Base-by-base conservation (phyloP, 2,797 vertebrate genomes). In the Notoglanidium macrostoma region DNA sequence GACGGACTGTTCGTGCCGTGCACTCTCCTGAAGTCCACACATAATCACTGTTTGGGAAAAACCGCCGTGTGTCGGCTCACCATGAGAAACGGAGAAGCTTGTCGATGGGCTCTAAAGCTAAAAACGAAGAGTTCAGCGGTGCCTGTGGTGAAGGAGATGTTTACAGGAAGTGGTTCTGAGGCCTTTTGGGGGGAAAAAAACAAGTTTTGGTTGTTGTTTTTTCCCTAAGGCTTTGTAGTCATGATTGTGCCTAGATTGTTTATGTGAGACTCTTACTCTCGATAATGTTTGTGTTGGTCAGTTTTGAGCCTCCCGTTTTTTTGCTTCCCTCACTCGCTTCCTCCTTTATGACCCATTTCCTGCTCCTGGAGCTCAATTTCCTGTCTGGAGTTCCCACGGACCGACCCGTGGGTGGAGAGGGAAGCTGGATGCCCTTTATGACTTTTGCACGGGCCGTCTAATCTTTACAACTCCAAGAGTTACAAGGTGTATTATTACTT, bases 261-360 rank as follows among this genome's bases (percentile, higher is more conserved):
- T n/a, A 46, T 10, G 35, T 87, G 59, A 78, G 67, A 72, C 83
- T 84, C 73, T 88, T 74, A 83, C 79, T 87, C 84, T 72, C 40
- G 23, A 68, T 77, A 86, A 87, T 92, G 90, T 91, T 89, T 85
- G 68, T 73, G 51, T 68, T 35, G 83, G 80, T 90, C 72, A 85
- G 49, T 46, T 77, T 83, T 78, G 67, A 84, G 82, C 85, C 89
- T 86, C 86, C 46, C 35, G 0, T 57, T 19, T 85, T 90, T 90
- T 84, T 88, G 65, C 85, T 91, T 89, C 89, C 88, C 74, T 70
- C 83, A 23, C 63, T 77, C 61, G 46, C 86, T 92, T 93, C 92
- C 92, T 89, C 83, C 79, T 85, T 89, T 49, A 86, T 32, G 86
- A 92, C 82, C 87, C 85, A 51, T 87, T 90, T 92, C 91, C 92